Evolutionary conservation across 2,113 vertebrate species (phyloP).

Genomic region (Accipiter virgatus): DNA sequence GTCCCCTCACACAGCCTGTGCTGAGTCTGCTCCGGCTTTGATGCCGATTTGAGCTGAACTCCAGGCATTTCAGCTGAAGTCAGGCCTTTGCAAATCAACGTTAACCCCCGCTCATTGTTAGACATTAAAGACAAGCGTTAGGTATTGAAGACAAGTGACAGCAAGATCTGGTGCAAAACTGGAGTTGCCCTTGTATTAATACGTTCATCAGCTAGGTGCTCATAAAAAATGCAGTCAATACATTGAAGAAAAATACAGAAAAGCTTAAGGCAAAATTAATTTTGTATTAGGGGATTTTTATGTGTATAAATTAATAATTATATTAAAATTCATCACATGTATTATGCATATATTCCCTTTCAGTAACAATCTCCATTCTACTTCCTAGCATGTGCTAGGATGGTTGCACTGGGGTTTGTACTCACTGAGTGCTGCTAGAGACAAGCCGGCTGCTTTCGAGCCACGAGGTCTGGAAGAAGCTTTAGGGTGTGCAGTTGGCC

Average conservation of each 20-base stretch:
- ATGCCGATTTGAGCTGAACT: background rate
- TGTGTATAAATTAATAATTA: slow-evolving; percentile 35
- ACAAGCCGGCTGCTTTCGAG: background rate
- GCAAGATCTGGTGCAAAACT: background rate
- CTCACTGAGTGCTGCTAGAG: background rate
- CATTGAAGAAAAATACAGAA: slow-evolving; percentile 32
- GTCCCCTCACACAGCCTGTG: background rate
- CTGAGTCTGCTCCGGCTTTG: background rate
- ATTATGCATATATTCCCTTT: background rate
- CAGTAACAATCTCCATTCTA: background rate
- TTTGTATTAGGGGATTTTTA: slow-evolving; percentile 32
- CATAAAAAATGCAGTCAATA: background rate
- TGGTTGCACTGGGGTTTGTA: background rate
- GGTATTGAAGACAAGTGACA: background rate
- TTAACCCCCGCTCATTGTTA: background rate
- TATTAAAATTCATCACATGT: slow-evolving; percentile 2
- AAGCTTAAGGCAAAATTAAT: slow-evolving; percentile 44
- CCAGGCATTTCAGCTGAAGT: background rate
- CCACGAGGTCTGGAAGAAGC: background rate
- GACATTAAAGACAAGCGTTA: background rate
- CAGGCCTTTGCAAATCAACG: background rate
- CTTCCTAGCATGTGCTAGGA: background rate
- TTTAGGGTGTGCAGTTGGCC: background rate
- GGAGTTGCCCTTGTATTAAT: background rate
- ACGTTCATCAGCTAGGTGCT: background rate